A percentile compares a stretch with the other conserved stretches of the same genome.
These are phyloP conservation scores for Babylonia areolata DNA, from an alignment of 1,140 invertebrate genomes.

Conservation along the genomic window DNA sequence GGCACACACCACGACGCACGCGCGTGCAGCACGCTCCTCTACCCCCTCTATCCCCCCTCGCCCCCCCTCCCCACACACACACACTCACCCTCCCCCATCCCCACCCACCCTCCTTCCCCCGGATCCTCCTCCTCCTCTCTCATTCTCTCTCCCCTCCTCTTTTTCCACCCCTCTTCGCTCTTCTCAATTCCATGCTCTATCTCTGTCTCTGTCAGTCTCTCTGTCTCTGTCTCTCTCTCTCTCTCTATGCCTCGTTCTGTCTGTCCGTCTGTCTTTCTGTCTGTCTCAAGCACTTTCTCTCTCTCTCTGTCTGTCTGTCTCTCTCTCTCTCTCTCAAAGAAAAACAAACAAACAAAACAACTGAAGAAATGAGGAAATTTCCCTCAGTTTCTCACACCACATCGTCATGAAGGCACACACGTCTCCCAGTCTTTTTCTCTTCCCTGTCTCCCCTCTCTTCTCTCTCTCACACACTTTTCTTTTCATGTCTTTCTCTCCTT, in stretches of 20 bases:
- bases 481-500: background rate
- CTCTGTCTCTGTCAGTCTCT: too few relatives aligned
- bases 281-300: too few relatives aligned
- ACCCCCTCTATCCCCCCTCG: background rate
- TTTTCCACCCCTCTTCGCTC: background rate
- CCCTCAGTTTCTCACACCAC: constrained; percentile 4
- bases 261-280: too few relatives aligned
- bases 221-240: too few relatives aligned
- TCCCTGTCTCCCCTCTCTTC: too few relatives aligned
- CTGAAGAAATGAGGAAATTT: too few relatives aligned
- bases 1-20: too few relatives aligned
- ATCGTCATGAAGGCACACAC: background rate
- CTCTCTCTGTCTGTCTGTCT: too few relatives aligned
- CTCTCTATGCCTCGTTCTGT: too few relatives aligned
- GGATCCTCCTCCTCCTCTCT: background rate
- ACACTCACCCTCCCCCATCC: background rate
- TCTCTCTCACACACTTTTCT: background rate
- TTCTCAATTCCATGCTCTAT: too few relatives aligned
- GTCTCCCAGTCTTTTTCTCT: too few relatives aligned
- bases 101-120: background rate
- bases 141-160: background rate
- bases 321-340: background rate
- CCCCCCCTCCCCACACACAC: background rate
- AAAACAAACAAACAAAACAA: background rate
- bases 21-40: too few relatives aligned